Percentiles rank a stretch among this genome's conserved stretches.
Evolutionary conservation across 1,140 invertebrate species (phyloP).

Genomic region (Choristoneura fumiferana): DNA sequence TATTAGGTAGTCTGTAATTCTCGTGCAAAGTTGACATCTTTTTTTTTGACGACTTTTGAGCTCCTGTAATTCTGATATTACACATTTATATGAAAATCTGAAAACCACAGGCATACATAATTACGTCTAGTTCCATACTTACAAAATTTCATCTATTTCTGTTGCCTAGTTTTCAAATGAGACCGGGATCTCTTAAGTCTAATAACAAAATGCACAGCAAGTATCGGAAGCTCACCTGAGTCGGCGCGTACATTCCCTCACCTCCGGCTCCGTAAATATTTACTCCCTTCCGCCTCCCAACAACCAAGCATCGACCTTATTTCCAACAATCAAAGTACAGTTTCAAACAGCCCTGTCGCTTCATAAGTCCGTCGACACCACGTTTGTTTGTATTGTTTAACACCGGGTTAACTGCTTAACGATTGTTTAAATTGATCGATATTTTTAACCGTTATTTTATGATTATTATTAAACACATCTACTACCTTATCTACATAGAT

Average conservation of each 20-base stretch:
- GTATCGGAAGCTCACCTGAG: not conserved
- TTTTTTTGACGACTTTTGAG: too few relatives aligned
- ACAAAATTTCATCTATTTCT: too few relatives aligned
- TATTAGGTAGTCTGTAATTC: too few relatives aligned
- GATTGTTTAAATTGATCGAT: slow-evolving; percentile 51
- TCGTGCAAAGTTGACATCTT: too few relatives aligned
- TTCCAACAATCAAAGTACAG: slow-evolving; percentile 13
- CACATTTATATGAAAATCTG: too few relatives aligned
- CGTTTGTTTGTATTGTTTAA: slow-evolving; percentile 43
- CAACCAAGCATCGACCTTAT: slow-evolving; percentile 26
- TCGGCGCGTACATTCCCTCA: slow-evolving; percentile 7
- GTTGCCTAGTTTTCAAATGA: too few relatives aligned
- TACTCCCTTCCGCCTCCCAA: slow-evolving; percentile 17
- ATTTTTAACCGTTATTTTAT: slow-evolving; percentile 40
- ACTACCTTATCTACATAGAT: too few relatives aligned
- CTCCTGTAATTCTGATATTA: too few relatives aligned
- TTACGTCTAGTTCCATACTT: too few relatives aligned
- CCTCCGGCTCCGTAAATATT: slow-evolving; percentile 4
- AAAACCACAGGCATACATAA: too few relatives aligned
- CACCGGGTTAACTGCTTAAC: slow-evolving; percentile 48
- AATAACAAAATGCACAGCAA: too few relatives aligned
- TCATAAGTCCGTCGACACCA: slow-evolving; percentile 34
- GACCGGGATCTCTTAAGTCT: too few relatives aligned
- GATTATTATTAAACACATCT: slow-evolving; percentile 15
- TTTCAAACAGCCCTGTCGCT: not conserved